These are phyloP conservation scores for Oasisia sp. DNA, from an alignment of 2,888 invertebrate species.

Conservation along the genomic window DNA sequence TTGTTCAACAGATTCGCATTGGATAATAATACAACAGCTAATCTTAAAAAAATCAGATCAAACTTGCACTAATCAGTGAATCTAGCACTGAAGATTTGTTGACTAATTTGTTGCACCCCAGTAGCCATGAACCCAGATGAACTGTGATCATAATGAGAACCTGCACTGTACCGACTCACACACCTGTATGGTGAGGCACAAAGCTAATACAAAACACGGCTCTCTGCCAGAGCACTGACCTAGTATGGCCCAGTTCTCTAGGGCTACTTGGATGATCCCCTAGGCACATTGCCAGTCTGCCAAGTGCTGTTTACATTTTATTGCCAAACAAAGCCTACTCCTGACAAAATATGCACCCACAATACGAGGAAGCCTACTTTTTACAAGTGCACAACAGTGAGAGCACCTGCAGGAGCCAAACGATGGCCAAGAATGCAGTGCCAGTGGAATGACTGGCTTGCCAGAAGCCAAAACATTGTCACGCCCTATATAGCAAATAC, in stretches of 20 bases:
- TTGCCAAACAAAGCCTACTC: background rate
- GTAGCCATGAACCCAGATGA: background rate
- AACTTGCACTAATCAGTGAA: too few relatives aligned
- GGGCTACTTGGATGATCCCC: background rate
- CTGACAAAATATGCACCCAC: background rate
- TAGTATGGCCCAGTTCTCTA: background rate
- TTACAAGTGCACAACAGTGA: too few relatives aligned
- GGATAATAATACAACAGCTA: too few relatives aligned
- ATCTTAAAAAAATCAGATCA: too few relatives aligned
- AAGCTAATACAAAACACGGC: background rate
- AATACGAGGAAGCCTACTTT: too few relatives aligned
- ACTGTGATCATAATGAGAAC: background rate
- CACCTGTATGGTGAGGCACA: background rate
- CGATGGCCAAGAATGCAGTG: background rate
- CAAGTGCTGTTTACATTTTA: background rate
- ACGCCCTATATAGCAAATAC: background rate
- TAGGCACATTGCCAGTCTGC: background rate
- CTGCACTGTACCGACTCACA: background rate
- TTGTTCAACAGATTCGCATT: too few relatives aligned
- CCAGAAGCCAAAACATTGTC: background rate
- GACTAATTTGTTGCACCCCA: background rate
- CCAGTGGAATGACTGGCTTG: background rate
- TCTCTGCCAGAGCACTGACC: background rate
- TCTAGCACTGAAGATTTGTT: background rate
- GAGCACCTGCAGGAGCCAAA: background rate